Evolutionary conservation across 1,140 invertebrate genomes (phyloP).

Genomic region (Cephus cinctus): DNA sequence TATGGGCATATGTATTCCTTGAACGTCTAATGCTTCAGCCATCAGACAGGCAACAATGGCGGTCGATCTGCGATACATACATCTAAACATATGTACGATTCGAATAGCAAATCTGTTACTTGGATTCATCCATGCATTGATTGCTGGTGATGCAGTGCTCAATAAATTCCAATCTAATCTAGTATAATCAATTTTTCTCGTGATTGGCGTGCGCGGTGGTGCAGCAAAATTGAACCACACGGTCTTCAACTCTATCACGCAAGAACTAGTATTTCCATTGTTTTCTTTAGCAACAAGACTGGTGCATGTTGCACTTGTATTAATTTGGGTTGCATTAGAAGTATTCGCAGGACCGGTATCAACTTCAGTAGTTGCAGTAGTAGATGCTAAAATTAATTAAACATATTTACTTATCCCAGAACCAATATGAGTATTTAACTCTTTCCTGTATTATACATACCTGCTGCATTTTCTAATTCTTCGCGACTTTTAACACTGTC

Average conservation of each 20-base stretch:
- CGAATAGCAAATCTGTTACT: conserved; percentile 84
- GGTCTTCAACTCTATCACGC: conserved; percentile 82
- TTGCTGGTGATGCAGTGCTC: conserved; percentile 92
- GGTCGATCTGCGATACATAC: conserved; percentile 75
- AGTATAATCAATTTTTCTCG: conserved; percentile 92
- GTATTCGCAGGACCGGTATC: conserved; percentile 27
- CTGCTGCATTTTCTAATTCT: conserved; percentile 39
- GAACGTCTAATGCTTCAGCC: conserved; percentile 88
- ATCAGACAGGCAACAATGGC: conserved; percentile 91
- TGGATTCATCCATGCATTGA: conserved; percentile 97
- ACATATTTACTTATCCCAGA: not conserved
- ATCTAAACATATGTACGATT: conserved; percentile 75
- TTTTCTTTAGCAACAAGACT: conserved; percentile 39
- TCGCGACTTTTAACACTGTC: conserved; percentile 46
- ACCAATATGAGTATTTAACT: not conserved
- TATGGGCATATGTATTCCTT: conserved; percentile 77
- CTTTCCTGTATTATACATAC: conserved; percentile 20
- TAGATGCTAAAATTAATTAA: conserved; percentile 19
- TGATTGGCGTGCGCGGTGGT: conserved; percentile 90
- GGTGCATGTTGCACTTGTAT: conserved; percentile 32
- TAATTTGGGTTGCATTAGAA: conserved; percentile 52
- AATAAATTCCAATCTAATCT: conserved; percentile 94
- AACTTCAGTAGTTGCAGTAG: conserved; percentile 52
- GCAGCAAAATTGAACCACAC: conserved; percentile 98
- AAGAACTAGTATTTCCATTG: conserved; percentile 72